A percentile compares a stretch with the other conserved stretches of the same genome.
phyloP scores from a whole-genome alignment of 2,888 invertebrate species.

The Linyphia triangularis region DNA sequence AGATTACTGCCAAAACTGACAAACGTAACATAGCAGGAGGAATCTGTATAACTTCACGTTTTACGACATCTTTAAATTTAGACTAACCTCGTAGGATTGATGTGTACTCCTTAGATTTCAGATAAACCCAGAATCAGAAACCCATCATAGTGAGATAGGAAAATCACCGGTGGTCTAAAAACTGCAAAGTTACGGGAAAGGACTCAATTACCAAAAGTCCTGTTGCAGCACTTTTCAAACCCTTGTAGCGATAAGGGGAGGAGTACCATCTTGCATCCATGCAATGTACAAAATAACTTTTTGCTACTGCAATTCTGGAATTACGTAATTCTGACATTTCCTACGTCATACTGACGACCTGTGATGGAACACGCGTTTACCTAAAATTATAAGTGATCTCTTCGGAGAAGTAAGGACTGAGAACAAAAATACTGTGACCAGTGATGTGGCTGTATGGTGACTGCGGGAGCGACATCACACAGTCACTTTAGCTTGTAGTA shows the following conservation, averaged over 20 bases:
- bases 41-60: background rate
- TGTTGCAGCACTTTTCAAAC: background rate
- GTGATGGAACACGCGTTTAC: background rate
- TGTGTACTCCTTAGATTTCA: background rate
- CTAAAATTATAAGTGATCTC: background rate
- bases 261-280: background rate
- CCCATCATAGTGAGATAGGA: background rate
- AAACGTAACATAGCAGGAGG: background rate
- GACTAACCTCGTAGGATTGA: background rate
- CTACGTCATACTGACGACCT: background rate
- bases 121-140: background rate
- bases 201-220: too few relatives aligned
- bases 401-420: background rate
- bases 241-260: background rate
- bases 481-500: background rate
- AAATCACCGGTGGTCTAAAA: too few relatives aligned
- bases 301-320: conserved; percentile 1
- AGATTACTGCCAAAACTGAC: background rate
- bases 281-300: background rate
- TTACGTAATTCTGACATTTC: background rate
- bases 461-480: background rate
- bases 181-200: too few relatives aligned
- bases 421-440: background rate
- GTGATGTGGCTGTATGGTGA: too few relatives aligned
- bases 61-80: too few relatives aligned